These are phyloP conservation scores for Danionella cerebrum DNA, from an alignment of 2,113 vertebrate species.

Conservation along the genomic window DNA sequence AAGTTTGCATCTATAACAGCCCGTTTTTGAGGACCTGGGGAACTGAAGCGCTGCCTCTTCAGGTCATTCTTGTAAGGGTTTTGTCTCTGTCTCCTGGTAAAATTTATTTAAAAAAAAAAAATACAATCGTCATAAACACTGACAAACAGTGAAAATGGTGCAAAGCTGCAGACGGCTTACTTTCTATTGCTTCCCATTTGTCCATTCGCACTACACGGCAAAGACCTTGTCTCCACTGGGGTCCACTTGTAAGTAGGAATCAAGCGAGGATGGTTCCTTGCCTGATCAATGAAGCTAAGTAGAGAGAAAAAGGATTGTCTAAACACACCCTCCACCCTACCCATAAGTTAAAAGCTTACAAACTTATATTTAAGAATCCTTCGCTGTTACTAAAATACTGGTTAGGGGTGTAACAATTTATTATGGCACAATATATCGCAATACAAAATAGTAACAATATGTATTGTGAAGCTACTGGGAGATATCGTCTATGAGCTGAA, in stretches of 20 bases:
- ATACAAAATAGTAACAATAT: too few relatives aligned
- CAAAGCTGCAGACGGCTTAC: background rate
- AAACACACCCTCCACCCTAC: too few relatives aligned
- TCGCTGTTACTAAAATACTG: too few relatives aligned
- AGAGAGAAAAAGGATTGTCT: background rate
- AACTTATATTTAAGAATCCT: too few relatives aligned
- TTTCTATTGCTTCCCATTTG: slow-evolving; percentile 7
- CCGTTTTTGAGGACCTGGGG: slow-evolving; percentile 42
- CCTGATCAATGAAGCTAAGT: slow-evolving; percentile 31
- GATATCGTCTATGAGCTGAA: too few relatives aligned
- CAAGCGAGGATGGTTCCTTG: background rate
- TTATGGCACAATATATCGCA: too few relatives aligned
- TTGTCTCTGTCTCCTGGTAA: slow-evolving; percentile 71
- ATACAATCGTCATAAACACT: too few relatives aligned
- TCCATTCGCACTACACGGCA: background rate
- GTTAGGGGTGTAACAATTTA: too few relatives aligned
- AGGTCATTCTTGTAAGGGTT: slow-evolving; percentile 51
- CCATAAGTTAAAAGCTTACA: too few relatives aligned
- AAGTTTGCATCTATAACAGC: background rate
- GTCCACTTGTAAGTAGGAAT: slow-evolving; percentile 51
- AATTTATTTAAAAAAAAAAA: too few relatives aligned
- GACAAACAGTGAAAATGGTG: too few relatives aligned
- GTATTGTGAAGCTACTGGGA: too few relatives aligned
- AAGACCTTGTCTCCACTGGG: background rate
- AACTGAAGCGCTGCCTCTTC: slow-evolving; percentile 75